Evolutionary conservation across 2,113 vertebrate species (phyloP), one percentile per base, ranked within the genome.

Genomic region (Agapornis roseicollis): DNA sequence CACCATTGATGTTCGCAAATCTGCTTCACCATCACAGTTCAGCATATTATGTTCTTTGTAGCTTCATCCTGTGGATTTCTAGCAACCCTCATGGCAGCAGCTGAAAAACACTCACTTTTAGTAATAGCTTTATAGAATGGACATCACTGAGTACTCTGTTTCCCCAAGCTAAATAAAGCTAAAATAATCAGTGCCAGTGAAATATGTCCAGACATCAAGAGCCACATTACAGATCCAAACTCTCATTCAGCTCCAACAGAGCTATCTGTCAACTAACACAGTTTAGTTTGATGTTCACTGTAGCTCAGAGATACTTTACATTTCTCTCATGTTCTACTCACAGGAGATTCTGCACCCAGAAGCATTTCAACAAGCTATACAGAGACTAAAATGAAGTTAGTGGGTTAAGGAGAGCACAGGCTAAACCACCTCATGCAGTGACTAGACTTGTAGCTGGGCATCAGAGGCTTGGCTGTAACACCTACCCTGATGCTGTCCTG

Each of bases 41-140:
- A 95, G 93, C 55, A 87, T 85, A 90, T 91, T 55, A 89, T 58
- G 56, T 81, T 94, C 55, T 76, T 95, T 90, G 71, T 77, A 77
- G n/a, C 25, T 90, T 91, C 46, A 55, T 70, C 60, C 42, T 77
- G n/a, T 50, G 68, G 63, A 77, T 95, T 94, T 85, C 70, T 60
- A 87, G 27, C 29, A 93, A 58, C 69, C 87, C 88, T 70, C 52
- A 86, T 93, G 47, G 64, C 64, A 94, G 55, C 23, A 89, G 37
- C 35, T 52, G 15, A 50, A 82, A 86, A 78, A 37, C 66, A 50
- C 28, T 55, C n/a, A 37, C 28, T 44, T 88, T 80, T 88, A 70
- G 41, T 46, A 90, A 90, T 50, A 88, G 39, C 46, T 74, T 86
- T 94, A 81, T 73, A 79, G 92, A 95, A 76, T 41, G 72, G 88